phyloP scores from a whole-genome alignment of 2,888 invertebrate species.

The Sympetrum striolatum region DNA sequence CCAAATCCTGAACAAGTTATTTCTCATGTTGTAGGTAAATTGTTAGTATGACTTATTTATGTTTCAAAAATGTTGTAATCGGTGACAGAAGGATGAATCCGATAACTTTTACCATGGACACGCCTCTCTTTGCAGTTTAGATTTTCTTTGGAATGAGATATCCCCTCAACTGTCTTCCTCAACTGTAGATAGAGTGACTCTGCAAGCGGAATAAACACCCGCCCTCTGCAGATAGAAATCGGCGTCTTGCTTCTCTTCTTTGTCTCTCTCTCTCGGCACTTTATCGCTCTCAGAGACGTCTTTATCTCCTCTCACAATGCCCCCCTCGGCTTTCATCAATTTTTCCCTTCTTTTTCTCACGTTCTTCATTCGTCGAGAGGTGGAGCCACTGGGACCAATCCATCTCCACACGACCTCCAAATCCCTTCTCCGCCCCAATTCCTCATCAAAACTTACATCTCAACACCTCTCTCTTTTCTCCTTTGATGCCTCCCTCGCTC shows the following conservation, averaged over 20 bases:
- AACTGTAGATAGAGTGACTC: neutral
- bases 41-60: too few species aligned
- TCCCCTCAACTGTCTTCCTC: neutral
- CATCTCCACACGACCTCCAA: slow-evolving; percentile 3
- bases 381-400: slow-evolving; percentile 1
- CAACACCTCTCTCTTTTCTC: neutral
- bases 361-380: neutral
- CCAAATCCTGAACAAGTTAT: too few species aligned
- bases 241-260: neutral
- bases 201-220: neutral
- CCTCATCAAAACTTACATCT: neutral
- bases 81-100: too few species aligned
- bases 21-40: too few species aligned
- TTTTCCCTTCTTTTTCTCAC: neutral
- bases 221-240: neutral
- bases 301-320: neutral
- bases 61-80: too few species aligned
- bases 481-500: neutral
- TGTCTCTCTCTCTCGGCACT: neutral
- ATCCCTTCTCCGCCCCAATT: neutral
- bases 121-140: too few species aligned
- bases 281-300: neutral
- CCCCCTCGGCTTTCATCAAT: neutral
- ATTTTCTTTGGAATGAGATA: neutral
- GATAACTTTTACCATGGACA: too few species aligned